phyloP scores from a whole-genome alignment of 2,888 invertebrate genomes.

The Auanema sp. region DNA sequence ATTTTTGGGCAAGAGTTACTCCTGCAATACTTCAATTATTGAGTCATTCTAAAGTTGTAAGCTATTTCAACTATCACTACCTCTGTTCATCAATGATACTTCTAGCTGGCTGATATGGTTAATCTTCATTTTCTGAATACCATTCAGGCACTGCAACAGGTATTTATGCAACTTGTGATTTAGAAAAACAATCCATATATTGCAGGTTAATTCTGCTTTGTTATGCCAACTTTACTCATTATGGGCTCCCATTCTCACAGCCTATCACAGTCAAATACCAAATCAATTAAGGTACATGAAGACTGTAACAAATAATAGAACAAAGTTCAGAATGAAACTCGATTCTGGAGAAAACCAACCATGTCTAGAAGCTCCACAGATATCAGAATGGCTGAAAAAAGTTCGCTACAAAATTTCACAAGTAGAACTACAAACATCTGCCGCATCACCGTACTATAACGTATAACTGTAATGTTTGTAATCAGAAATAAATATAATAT shows the following conservation, averaged over 20 bases:
- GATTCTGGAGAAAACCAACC: slow-evolving; percentile 85
- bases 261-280: slow-evolving; percentile 80
- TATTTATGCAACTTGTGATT: slow-evolving; percentile 67
- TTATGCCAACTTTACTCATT: slow-evolving; percentile 73
- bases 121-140: slow-evolving; percentile 92
- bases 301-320: no score
- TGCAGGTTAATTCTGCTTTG: slow-evolving; percentile 43
- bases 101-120: slow-evolving; percentile 91
- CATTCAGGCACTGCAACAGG: slow-evolving; percentile 90
- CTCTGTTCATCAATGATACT: not conserved
- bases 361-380: slow-evolving; percentile 66
- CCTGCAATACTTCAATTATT: slow-evolving; percentile 90
- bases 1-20: slow-evolving; percentile 98
- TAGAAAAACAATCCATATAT: slow-evolving; percentile 5
- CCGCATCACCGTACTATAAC: slow-evolving; percentile 83
- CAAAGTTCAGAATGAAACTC: slow-evolving; percentile 66
- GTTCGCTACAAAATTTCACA: slow-evolving; percentile 97
- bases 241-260: slow-evolving; percentile 92
- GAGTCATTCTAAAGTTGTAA: slow-evolving; percentile 84
- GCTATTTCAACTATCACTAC: slow-evolving; percentile 56
- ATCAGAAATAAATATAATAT: no score
- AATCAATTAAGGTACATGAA: slow-evolving; percentile 56
- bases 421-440: slow-evolving; percentile 87
- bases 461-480: slow-evolving; percentile 49
- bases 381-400: slow-evolving; percentile 78